Evolutionary conservation across 1,140 invertebrate species (phyloP), one percentile per base, ranked within the genome.

Genomic region (Drosophila tropicalis): DNA sequence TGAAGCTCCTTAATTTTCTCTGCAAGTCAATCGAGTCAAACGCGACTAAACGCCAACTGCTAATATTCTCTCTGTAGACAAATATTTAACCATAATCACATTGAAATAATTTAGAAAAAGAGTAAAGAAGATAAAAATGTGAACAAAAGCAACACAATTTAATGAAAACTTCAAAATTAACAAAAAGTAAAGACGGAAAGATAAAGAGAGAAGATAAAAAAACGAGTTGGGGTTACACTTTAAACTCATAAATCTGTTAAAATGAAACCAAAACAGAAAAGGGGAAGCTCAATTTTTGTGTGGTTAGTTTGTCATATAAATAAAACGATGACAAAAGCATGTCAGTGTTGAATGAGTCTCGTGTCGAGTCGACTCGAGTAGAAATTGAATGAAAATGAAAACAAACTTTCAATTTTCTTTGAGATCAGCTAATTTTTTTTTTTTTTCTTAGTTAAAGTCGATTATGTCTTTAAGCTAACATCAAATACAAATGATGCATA

Each of bases 361-460:
- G 80, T 72, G 78, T 63, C 55, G 36, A 1, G 12, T 36, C 10
- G 36, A 1, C 3, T 36, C 10, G 34, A 36, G 0, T 29, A 17
- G 67, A 62, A 58, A 62, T 17, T 55, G 51, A 62, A 68, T 63
- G 60, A 74, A 74, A 67, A 65, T 66, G 60, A 64, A 83, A 79
- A 69, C 67, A 67, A 74, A 83, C 76, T 79, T 84, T 84, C 81
- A 25, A 55, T 73, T 76, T 83, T 55, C 40, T 47, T 62, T 60
- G 25, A 19, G 15, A 15, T 9, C 5, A 51, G 13, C 12, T 67
- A 47, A 51, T 12, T 51, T 51, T 47, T 15, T 19, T 19, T 3
- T 22, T 12, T 51, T 51, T 47, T 15, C 10, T 19, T 3, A 51
- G 44, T 51, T 22, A 22, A 51, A 22, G 7, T 1, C 17, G 44